Conservation (phyloP, 2,888 invertebrate species). For the Lampropteryx suffumata region DNA sequence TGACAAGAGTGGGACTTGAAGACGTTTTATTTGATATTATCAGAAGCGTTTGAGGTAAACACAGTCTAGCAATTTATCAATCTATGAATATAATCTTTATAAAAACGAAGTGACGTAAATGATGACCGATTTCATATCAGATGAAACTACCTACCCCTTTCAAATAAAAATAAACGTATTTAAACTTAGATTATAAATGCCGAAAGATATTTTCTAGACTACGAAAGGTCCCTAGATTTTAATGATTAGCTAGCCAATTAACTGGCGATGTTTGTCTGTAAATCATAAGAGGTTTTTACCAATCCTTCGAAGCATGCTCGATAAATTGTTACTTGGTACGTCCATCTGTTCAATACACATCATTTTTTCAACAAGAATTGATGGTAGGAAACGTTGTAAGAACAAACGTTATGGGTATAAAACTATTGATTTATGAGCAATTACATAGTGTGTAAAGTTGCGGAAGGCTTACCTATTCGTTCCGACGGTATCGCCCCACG, state of each 20-base stretch:
- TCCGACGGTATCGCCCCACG: slow-evolving; percentile 51
- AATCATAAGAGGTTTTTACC: slow-evolving; percentile 14
- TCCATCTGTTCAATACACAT: slow-evolving; percentile 7
- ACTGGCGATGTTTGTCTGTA: slow-evolving; percentile 4
- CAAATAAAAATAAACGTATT: too few species aligned
- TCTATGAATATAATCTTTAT: slow-evolving; percentile 6
- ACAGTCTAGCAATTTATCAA: slow-evolving; percentile 19
- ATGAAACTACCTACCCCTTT: too few species aligned
- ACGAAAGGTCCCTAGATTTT: too few species aligned
- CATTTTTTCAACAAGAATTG: slow-evolving; percentile 4
- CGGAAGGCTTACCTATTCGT: slow-evolving; percentile 10
- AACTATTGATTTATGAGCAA: slow-evolving; percentile 16
- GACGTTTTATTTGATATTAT: slow-evolving; percentile 32
- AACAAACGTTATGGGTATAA: slow-evolving; percentile 1
- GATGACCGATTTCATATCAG: too few species aligned
- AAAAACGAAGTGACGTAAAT: slow-evolving; percentile 45
- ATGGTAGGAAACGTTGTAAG: background rate
- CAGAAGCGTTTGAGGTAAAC: slow-evolving; percentile 25
- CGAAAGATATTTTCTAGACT: too few species aligned
- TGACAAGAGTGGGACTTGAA: slow-evolving; percentile 32
- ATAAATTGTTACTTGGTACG: slow-evolving; percentile 3
- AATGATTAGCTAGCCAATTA: slow-evolving; percentile 9
- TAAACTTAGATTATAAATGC: too few species aligned
- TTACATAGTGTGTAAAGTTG: slow-evolving; percentile 6
- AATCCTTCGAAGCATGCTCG: slow-evolving; percentile 6